Evolutionary conservation across 2,888 invertebrate genomes (phyloP).

Genomic region (Axea sp.): DNA sequence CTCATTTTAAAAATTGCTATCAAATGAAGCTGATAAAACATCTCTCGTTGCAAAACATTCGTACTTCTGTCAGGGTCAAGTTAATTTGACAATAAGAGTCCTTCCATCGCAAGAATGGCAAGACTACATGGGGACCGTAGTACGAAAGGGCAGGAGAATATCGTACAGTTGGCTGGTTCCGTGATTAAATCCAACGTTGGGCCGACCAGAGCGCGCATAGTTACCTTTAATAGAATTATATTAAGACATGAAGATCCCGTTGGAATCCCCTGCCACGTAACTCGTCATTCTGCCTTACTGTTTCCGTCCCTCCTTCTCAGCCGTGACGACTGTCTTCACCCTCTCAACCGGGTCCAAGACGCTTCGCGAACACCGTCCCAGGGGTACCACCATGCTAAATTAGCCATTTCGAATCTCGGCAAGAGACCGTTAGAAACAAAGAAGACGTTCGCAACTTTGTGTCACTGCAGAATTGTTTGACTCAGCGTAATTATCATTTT

Average conservation of each 20-base stretch:
- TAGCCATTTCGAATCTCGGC: conserved; percentile 79
- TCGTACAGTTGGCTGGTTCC: conserved; percentile 75
- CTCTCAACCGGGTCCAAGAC: conserved; percentile 62
- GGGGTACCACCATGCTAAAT: conserved; percentile 76
- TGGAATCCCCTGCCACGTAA: conserved; percentile 62
- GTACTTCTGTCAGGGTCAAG: conserved; percentile 66
- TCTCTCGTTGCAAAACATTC: conserved; percentile 36
- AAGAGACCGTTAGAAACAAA: conserved; percentile 67
- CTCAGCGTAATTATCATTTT: conserved; percentile 33
- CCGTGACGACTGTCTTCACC: conserved; percentile 67
- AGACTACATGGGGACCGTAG: conserved; percentile 32
- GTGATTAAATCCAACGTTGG: conserved; percentile 78
- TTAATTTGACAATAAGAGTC: conserved; percentile 72
- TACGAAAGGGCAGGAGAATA: conserved; percentile 69
- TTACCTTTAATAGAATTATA: conserved; percentile 79
- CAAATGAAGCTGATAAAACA: conserved; percentile 49
- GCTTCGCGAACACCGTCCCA: conserved; percentile 66
- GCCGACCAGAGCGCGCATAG: conserved; percentile 76
- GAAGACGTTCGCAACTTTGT: conserved; percentile 48
- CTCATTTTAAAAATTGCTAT: conserved; percentile 33
- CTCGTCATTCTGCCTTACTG: conserved; percentile 60
- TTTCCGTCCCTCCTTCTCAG: conserved; percentile 65
- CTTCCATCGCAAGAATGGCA: conserved; percentile 28
- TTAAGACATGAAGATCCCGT: conserved; percentile 75
- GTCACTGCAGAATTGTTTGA: conserved; percentile 25